Evolutionary conservation across 2,888 invertebrate species (phyloP).

Genomic region (Brachypalpus laphriformis): DNA sequence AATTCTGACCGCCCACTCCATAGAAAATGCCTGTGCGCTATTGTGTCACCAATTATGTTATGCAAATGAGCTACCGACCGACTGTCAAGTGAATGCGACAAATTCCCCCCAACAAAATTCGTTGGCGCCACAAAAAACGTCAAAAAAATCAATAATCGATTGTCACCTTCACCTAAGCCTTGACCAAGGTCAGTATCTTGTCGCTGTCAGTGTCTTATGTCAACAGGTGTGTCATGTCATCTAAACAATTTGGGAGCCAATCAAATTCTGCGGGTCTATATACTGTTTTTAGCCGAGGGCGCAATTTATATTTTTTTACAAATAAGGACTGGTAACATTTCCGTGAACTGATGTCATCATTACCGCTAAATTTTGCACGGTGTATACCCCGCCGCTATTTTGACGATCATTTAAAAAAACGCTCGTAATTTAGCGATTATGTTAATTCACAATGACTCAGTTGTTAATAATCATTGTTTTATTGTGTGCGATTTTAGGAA

Average conservation of each 20-base stretch:
- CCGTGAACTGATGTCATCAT: constrained; percentile 55
- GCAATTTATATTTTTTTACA: neutral
- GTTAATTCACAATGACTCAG: constrained; percentile 27
- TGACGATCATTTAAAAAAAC: neutral
- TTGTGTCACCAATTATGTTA: constrained; percentile 10
- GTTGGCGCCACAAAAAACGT: constrained; percentile 33
- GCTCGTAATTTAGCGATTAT: constrained; percentile 45
- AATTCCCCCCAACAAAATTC: constrained; percentile 15
- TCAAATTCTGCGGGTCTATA: neutral
- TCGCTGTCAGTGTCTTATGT: neutral
- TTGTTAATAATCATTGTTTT: neutral
- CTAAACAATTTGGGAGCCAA: neutral
- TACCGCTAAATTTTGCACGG: constrained; percentile 22
- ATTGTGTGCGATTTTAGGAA: neutral
- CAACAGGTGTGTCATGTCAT: constrained; percentile 12
- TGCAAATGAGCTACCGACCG: neutral
- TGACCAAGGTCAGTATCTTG: constrained; percentile 46
- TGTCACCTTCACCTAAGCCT: constrained; percentile 48
- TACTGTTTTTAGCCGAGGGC: neutral
- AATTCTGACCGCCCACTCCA: neutral
- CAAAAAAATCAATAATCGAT: constrained; percentile 22
- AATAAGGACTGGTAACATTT: constrained; percentile 24
- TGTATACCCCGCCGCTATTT: constrained; percentile 4
- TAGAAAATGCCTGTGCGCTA: neutral
- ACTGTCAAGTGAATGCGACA: neutral